Evolutionary conservation across 2,888 invertebrate species (phyloP), one percentile per base, ranked within the genome.

Genomic region (Drosophila meridionalis): DNA sequence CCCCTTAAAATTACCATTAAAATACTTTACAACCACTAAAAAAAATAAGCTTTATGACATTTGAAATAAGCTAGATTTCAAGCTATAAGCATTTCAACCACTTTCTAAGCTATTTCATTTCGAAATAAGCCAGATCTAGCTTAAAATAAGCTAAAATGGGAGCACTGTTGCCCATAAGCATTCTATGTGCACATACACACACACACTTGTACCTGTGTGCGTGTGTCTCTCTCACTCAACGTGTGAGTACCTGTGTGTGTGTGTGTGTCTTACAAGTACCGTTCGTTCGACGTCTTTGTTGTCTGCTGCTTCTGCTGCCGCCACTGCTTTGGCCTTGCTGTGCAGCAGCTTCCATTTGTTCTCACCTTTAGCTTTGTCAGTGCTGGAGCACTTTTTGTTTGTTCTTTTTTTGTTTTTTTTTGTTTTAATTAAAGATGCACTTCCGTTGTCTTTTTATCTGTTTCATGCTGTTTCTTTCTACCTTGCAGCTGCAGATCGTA

Each of bases 221-320:
- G 43, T 57, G 28, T 32, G 12, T 57, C 20, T 45, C 20, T 43
- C 4, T 56, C 9, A 42, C n/a, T n/a, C 42, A 7, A 3, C 7
- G 3, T n/a, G 3, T 42, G 11, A 47, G 32, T 32, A 5, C 32
- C 4, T 47, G 12, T 32, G 30, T 32, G 9, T 50, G 9, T 26
- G 47, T 78, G 58, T 62, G 57, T 42, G 55, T 56, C 40, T 62
- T 76, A 55, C 58, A 76, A 83, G 77, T 84, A 87, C 82, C 84
- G 77, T 84, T 73, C 76, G 57, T 62, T 74, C 61, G 70, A 63
- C 70, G 82, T 60, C 89, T 85, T 89, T 86, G 89, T 86, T 89
- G 85, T 89, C 89, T 83, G 77, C 48, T 69, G 50, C 45, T 28
- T 12, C 55, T 52, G 48, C 48, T 50, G 56, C 53, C 71, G 36